Conservation (phyloP, 2,888 invertebrate genomes). For the Erebia palarica region DNA sequence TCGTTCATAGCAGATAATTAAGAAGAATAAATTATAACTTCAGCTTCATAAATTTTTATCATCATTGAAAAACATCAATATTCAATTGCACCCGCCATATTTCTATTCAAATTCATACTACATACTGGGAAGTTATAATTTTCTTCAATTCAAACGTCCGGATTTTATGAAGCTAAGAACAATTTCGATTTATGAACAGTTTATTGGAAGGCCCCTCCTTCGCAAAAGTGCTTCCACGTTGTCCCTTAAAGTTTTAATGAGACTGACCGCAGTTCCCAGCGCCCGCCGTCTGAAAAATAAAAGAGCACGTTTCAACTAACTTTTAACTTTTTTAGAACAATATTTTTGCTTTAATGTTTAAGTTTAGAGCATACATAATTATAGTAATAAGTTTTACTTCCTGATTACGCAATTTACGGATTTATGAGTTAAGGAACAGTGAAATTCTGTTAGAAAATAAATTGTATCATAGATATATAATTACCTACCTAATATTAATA, state of each 20-base stretch:
- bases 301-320: slow-evolving; percentile 42
- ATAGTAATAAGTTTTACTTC: no score
- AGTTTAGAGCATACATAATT: background rate
- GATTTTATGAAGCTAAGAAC: slow-evolving; percentile 25
- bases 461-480: no score
- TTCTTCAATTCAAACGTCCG: slow-evolving; percentile 31
- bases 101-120: slow-evolving; percentile 31
- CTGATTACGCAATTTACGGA: no score
- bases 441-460: no score
- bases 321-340: background rate
- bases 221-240: slow-evolving; percentile 11
- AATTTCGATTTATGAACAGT: slow-evolving; percentile 33
- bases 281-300: slow-evolving; percentile 45
- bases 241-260: slow-evolving; percentile 35
- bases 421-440: no score
- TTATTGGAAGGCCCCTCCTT: slow-evolving; percentile 19
- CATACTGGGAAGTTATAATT: slow-evolving; percentile 23
- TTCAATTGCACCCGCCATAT: background rate
- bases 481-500: background rate
- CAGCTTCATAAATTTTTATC: slow-evolving; percentile 22
- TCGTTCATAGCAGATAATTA: no score
- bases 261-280: slow-evolving; percentile 44
- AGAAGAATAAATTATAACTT: no score
- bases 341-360: background rate
- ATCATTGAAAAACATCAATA: background rate